Evolutionary conservation across 1,140 invertebrate species (phyloP).

Genomic region (Branchinecta lynchi): DNA sequence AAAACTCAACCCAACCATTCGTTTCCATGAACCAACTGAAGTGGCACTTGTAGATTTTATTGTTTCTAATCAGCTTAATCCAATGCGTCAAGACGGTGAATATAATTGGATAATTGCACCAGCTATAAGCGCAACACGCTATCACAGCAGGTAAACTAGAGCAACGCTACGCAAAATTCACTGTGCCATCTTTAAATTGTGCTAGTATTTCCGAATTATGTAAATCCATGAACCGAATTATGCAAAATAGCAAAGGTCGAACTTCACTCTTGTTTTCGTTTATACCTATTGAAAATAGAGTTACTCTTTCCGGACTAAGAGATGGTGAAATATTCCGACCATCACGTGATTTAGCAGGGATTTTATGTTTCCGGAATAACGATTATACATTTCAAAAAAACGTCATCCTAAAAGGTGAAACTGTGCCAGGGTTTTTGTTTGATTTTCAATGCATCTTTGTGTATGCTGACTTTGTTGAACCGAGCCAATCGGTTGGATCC

Average conservation of each 20-base stretch:
- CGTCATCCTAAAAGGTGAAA: background rate
- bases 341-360: background rate
- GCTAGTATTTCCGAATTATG: background rate
- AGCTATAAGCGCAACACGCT: too few relatives aligned
- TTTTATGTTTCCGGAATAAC: background rate
- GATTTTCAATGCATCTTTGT: background rate
- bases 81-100: too few relatives aligned
- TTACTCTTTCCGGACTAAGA: background rate
- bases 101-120: too few relatives aligned
- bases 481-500: too few relatives aligned
- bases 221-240: background rate
- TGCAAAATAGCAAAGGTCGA: background rate
- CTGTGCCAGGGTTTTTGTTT: background rate
- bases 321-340: background rate
- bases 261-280: background rate
- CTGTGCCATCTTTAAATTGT: background rate
- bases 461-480: too few relatives aligned
- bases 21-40: background rate
- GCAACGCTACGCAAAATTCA: background rate
- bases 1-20: background rate
- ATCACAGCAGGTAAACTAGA: too few relatives aligned
- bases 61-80: too few relatives aligned
- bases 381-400: background rate
- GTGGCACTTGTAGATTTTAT: too few relatives aligned
- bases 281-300: background rate